Conservation (phyloP, 1,140 invertebrate genomes). For the Lordiphosa clarofinis region DNA sequence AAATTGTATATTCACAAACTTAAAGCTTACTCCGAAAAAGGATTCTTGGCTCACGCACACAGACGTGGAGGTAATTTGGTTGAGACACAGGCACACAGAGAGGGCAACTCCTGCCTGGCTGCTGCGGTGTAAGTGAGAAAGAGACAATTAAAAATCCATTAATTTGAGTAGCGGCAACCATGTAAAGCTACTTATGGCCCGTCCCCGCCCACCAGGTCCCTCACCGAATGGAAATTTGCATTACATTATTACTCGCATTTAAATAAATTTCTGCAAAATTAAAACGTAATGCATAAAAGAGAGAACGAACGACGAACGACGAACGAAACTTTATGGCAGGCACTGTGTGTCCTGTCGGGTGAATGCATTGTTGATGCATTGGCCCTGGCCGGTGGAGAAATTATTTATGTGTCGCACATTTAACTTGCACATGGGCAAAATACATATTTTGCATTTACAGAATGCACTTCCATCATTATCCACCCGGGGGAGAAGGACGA, state of each 20-base stretch:
- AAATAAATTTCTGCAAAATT: slow-evolving; percentile 77
- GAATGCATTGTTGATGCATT: slow-evolving; percentile 61
- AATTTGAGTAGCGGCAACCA: slow-evolving; percentile 74
- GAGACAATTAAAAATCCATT: slow-evolving; percentile 78
- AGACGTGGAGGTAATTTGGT: slow-evolving; percentile 31
- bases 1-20: too few species aligned
- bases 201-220: slow-evolving; percentile 11
- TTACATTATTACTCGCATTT: slow-evolving; percentile 74
- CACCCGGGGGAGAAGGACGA: slow-evolving; percentile 21
- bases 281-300: slow-evolving; percentile 67
- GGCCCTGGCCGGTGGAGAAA: slow-evolving; percentile 38
- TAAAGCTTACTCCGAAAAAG: too few species aligned
- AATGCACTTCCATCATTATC: slow-evolving; percentile 77
- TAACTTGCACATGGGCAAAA: slow-evolving; percentile 73
- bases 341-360: slow-evolving; percentile 8
- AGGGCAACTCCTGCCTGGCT: slow-evolving; percentile 5
- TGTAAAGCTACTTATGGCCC: slow-evolving; percentile 68
- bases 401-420: slow-evolving; percentile 76
- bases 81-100: slow-evolving; percentile 30
- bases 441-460: slow-evolving; percentile 74
- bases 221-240: slow-evolving; percentile 68
- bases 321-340: slow-evolving; percentile 25
- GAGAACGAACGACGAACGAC: slow-evolving; percentile 2
- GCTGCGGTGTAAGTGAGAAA: slow-evolving; percentile 67
- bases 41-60: slow-evolving; percentile 11